Conservation (phyloP, 2,888 invertebrate genomes). For the Chironomus tentans region DNA sequence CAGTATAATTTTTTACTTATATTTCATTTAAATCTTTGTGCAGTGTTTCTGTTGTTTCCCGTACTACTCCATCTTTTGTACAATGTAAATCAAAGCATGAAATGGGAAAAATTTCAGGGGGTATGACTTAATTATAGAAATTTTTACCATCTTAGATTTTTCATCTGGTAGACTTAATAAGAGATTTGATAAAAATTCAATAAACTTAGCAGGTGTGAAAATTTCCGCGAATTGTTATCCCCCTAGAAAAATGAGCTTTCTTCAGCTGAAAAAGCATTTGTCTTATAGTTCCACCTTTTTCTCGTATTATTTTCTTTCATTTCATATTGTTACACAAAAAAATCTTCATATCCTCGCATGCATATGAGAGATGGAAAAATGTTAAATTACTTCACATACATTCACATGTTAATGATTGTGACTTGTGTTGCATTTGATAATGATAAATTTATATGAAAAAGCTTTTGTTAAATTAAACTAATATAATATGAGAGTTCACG, state of each 20-base stretch:
- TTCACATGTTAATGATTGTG: neutral
- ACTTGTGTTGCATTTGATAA: neutral
- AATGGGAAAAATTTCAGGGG: neutral
- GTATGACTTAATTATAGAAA: neutral
- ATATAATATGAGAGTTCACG: neutral
- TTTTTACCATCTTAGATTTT: neutral
- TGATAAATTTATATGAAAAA: neutral
- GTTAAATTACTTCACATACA: neutral
- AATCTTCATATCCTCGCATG: neutral
- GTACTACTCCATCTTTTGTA: neutral
- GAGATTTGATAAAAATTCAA: too few relatives aligned
- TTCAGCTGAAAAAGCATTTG: neutral
- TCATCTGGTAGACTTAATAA: too few relatives aligned
- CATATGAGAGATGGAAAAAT: neutral
- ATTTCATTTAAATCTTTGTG: neutral
- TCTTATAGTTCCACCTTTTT: slow-evolving; percentile 9
- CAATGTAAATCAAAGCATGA: neutral
- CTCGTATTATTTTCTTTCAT: neutral
- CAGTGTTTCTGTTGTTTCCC: neutral
- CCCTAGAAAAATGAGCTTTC: neutral
- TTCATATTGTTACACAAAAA: neutral
- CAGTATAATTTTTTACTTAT: neutral
- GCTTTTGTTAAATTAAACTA: neutral
- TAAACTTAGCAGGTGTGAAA: too few relatives aligned
- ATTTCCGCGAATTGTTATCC: too few relatives aligned